Evolutionary conservation across 2,113 vertebrate genomes (phyloP).

Genomic region (Carassius gibelio): DNA sequence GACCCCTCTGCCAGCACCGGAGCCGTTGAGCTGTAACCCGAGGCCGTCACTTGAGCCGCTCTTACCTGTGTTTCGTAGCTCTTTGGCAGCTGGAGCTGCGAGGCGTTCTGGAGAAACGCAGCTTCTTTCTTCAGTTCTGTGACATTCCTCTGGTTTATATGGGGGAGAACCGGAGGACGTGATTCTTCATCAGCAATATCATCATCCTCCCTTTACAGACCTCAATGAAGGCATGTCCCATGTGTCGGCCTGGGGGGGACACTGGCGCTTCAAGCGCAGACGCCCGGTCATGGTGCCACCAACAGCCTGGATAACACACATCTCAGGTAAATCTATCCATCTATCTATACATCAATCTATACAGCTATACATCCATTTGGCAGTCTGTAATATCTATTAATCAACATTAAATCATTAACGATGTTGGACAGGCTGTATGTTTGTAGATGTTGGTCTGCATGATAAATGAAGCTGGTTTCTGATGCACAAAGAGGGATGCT

Average conservation of each 20-base stretch:
- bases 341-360: neutral
- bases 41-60: slow-evolving; percentile 56
- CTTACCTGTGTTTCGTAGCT: slow-evolving; percentile 44
- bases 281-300: slow-evolving; percentile 50
- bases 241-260: slow-evolving; percentile 52
- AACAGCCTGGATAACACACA: slow-evolving; percentile 64
- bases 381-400: neutral
- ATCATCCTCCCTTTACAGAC: slow-evolving; percentile 13
- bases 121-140: neutral
- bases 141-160: neutral
- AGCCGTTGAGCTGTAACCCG: slow-evolving; percentile 52
- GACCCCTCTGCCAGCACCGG: slow-evolving; percentile 21
- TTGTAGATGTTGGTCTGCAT: neutral
- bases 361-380: no score
- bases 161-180: neutral
- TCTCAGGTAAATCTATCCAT: slow-evolving; percentile 56
- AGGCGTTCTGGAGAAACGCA: slow-evolving; percentile 8
- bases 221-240: slow-evolving; percentile 59
- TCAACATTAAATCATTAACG: neutral
- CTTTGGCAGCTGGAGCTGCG: slow-evolving; percentile 40
- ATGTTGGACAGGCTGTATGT: neutral
- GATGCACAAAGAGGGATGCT: neutral
- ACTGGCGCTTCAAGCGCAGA: slow-evolving; percentile 52
- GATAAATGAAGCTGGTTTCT: neutral
- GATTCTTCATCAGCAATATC: slow-evolving; percentile 1